Evolutionary conservation across 2,888 invertebrate genomes (phyloP).

Genomic region (Helicoverpa assulta): DNA sequence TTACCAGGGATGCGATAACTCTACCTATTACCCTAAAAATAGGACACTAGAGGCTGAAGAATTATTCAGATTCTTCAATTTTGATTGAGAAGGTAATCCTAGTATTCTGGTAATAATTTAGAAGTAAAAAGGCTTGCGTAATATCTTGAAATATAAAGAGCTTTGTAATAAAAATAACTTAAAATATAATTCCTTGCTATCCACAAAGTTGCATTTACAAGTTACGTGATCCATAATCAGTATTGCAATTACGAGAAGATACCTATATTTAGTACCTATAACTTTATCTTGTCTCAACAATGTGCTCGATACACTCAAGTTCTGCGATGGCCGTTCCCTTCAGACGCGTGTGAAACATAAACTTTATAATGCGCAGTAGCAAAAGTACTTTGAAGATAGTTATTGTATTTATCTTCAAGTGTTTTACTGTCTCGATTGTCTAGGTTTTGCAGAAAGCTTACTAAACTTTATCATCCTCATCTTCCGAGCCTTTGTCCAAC

Average conservation of each 20-base stretch:
- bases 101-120: no score
- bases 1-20: no score
- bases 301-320: constrained; percentile 28
- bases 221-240: constrained; percentile 42
- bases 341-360: neutral
- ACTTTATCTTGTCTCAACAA: constrained; percentile 48
- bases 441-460: no score
- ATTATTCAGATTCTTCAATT: no score
- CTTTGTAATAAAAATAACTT: no score
- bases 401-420: neutral
- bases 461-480: no score
- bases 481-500: no score
- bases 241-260: constrained; percentile 30
- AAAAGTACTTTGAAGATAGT: neutral
- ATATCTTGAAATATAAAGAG: no score
- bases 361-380: neutral
- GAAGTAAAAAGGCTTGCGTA: no score
- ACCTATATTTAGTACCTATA: constrained; percentile 35
- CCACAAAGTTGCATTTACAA: constrained; percentile 32
- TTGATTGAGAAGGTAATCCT: no score
- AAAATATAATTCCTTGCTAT: neutral
- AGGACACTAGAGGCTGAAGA: no score
- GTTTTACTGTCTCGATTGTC: neutral
- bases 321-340: constrained; percentile 21
- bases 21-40: no score